phyloP scores from a whole-genome alignment of 2,113 vertebrate genomes.

The Vulpes ferrilata region DNA sequence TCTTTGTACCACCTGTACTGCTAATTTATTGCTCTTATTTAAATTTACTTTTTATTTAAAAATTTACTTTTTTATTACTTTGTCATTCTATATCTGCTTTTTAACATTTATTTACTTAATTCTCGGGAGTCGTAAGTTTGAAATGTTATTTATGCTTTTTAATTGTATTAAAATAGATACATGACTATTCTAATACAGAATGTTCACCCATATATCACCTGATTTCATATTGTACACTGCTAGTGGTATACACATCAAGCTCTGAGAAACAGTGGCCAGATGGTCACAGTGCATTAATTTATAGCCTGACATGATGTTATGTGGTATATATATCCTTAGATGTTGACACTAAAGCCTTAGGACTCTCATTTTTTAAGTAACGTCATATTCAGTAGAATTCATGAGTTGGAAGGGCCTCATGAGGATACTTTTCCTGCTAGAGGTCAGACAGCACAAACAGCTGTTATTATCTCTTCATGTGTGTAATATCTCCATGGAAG shows the following conservation, averaged over 20 bases:
- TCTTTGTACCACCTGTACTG: not conserved
- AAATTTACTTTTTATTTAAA: slow-evolving; percentile 37
- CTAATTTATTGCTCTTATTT: not conserved
- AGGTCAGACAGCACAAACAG: not conserved
- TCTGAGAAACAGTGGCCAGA: not conserved
- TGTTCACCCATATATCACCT: not conserved
- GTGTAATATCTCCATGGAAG: not conserved
- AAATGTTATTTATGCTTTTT: not conserved
- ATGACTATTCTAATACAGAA: not conserved
- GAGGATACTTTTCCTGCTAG: not conserved
- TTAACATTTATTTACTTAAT: slow-evolving; percentile 19
- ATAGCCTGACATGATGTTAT: not conserved
- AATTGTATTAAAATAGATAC: not conserved
- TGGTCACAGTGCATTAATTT: not conserved
- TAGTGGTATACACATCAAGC: not conserved
- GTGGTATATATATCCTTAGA: not conserved
- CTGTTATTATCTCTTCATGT: not conserved
- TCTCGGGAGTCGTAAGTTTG: not conserved
- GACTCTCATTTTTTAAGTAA: slow-evolving; percentile 34
- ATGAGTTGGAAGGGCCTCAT: not conserved
- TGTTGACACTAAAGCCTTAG: not conserved
- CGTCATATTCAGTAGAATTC: not conserved
- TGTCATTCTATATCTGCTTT: not conserved
- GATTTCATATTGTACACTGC: not conserved
- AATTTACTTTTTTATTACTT: not conserved